Evolutionary conservation across 92 coral and sea anemone genomes (phyloP).

Genomic region (Parazoanthus darwini): DNA sequence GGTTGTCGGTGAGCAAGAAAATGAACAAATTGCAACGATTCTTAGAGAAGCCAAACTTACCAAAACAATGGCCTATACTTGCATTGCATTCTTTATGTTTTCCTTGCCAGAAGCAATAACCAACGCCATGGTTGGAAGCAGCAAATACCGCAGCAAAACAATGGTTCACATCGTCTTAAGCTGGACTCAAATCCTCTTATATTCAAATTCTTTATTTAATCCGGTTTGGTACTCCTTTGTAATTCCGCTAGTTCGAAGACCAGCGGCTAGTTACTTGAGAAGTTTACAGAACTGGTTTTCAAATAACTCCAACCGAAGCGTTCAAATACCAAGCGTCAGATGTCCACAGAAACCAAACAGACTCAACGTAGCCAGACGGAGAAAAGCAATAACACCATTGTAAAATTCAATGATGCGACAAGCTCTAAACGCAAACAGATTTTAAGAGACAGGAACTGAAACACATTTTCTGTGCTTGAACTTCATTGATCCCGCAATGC

Average conservation of each 20-base stretch:
- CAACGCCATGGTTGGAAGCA: constrained; percentile 7
- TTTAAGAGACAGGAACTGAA: no score
- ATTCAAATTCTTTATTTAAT: constrained; percentile 27
- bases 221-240: constrained; percentile 37
- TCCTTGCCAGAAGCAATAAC: constrained; percentile 29
- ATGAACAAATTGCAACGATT: neutral
- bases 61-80: constrained; percentile 24
- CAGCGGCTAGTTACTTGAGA: neutral
- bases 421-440: no score
- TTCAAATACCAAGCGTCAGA: neutral
- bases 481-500: no score
- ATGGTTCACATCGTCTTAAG: constrained; percentile 24
- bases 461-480: no score
- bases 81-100: constrained; percentile 11
- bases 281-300: neutral
- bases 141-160: neutral
- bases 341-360: neutral
- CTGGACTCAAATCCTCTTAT: constrained; percentile 30
- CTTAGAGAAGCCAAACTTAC: constrained; percentile 22
- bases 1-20: neutral
- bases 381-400: neutral
- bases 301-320: neutral
- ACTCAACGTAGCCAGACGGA: neutral
- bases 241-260: neutral
- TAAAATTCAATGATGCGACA: no score